Percentiles rank a stretch among this genome's conserved stretches.
Conservation (phyloP, 2,113 vertebrate genomes). For the Oreotragus oreotragus region DNA sequence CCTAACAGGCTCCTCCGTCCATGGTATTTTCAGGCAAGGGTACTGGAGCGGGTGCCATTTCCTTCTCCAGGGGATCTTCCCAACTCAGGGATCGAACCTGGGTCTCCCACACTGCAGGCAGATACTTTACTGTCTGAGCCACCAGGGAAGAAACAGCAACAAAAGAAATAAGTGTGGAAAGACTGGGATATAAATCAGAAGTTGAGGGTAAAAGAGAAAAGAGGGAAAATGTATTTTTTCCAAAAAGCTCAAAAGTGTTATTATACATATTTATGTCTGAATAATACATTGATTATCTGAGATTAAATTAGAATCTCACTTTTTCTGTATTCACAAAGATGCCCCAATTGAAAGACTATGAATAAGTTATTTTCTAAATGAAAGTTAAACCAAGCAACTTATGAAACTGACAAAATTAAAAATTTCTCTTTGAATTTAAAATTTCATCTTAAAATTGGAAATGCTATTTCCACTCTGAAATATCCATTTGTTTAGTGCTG, state of each 20-base stretch:
- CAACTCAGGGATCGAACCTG: rapidly evolving
- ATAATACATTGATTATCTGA: neutral
- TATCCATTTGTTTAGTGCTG: neutral
- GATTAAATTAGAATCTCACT: neutral
- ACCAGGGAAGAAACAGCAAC: neutral
- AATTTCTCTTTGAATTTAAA: neutral
- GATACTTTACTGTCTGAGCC: neutral
- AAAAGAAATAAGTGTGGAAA: neutral
- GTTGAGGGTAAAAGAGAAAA: neutral
- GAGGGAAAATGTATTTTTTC: neutral
- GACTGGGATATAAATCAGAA: neutral
- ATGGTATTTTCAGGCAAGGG: neutral
- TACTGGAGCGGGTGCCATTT: neutral
- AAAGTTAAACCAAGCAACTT: neutral
- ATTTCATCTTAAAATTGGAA: neutral
- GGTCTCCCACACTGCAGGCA: neutral
- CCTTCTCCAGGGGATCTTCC: neutral
- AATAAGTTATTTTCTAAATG: neutral
- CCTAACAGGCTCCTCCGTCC: neutral
- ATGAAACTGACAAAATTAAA: neutral
- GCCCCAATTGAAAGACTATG: neutral
- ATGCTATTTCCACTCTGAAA: neutral
- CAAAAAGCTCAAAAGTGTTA: neutral
- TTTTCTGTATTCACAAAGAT: neutral
- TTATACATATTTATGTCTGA: neutral